These are phyloP conservation scores for Lepus townsendii DNA, from an alignment of 2,797 vertebrate genomes.

Conservation along the genomic window DNA sequence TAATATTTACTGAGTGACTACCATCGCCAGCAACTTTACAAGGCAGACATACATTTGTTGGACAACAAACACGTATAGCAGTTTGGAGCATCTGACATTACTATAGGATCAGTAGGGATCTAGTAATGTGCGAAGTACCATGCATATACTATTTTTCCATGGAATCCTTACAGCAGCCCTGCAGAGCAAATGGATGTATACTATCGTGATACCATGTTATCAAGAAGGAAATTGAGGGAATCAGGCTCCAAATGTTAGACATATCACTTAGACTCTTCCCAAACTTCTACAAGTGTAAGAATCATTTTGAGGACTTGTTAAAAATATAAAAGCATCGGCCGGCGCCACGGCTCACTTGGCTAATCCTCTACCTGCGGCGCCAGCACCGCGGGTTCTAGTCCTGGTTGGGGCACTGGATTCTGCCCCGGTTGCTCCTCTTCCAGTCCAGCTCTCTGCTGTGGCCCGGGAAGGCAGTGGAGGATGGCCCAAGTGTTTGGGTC, in stretches of 20 bases:
- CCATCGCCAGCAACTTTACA: neutral
- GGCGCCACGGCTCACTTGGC: no score
- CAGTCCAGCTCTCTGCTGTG: no score
- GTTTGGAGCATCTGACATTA: neutral
- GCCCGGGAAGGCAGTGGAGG: no score
- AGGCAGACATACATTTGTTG: neutral
- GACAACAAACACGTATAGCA: neutral
- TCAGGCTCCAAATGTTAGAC: neutral
- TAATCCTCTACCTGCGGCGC: no score
- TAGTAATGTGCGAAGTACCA: neutral
- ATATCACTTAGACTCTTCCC: neutral
- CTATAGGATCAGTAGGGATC: neutral
- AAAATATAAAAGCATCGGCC: neutral
- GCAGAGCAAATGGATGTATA: neutral
- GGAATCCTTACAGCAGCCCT: neutral
- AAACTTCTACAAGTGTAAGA: neutral
- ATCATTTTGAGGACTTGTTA: neutral
- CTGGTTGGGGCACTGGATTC: no score
- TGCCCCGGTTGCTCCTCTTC: no score
- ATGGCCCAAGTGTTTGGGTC: no score
- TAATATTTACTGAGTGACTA: slow-evolving; percentile 34
- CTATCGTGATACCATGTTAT: neutral
- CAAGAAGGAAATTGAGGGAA: neutral
- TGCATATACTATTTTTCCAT: neutral
- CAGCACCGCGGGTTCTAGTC: no score